Evolutionary conservation across 1,140 invertebrate genomes (phyloP).

Genomic region (Euura lappo): DNA sequence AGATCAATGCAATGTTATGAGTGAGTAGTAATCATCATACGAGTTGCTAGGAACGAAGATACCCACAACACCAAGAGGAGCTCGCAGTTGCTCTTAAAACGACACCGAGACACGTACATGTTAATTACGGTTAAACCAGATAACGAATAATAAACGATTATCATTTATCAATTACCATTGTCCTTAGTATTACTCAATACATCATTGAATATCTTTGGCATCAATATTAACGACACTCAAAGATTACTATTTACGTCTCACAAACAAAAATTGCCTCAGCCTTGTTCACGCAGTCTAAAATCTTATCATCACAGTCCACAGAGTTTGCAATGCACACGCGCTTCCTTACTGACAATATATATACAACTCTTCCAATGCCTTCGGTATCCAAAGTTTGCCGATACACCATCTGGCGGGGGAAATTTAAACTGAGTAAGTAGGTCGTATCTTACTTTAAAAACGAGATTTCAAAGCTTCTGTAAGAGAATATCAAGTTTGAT

Average conservation of each 20-base stretch:
- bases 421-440: no score
- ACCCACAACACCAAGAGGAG: conserved; percentile 59
- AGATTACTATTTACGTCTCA: conserved; percentile 16
- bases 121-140: conserved; percentile 51
- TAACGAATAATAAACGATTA: conserved; percentile 49
- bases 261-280: conserved; percentile 11
- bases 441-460: no score
- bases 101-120: conserved; percentile 51
- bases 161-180: conserved; percentile 22
- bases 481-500: no score
- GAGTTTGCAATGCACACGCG: background rate
- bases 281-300: conserved; percentile 12
- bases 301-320: conserved; percentile 12
- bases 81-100: conserved; percentile 46
- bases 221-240: conserved; percentile 31
- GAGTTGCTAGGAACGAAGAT: conserved; percentile 61
- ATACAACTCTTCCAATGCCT: no score
- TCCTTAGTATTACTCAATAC: conserved; percentile 30
- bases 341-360: no score
- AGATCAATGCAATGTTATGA: conserved; percentile 60
- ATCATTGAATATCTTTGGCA: conserved; percentile 37
- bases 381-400: no score
- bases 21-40: conserved; percentile 60
- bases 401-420: no score
- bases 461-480: no score